These are phyloP conservation scores for Pteropus alecto DNA, from an alignment of 2,113 vertebrate species.

Conservation along the genomic window DNA sequence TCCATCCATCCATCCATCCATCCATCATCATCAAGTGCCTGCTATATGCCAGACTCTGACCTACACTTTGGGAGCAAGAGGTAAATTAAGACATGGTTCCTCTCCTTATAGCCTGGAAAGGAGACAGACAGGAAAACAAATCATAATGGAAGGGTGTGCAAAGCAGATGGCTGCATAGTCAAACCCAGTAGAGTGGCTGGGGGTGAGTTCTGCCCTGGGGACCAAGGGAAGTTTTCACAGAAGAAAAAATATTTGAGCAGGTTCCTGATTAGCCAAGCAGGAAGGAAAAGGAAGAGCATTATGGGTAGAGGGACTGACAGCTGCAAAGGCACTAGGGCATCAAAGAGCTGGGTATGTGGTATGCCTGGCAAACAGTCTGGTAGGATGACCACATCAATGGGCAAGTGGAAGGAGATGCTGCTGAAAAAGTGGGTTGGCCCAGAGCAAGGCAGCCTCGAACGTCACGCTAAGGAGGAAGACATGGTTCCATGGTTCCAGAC, in stretches of 20 bases:
- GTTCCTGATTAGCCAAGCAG: neutral
- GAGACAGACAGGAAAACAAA: neutral
- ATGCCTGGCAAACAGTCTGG: neutral
- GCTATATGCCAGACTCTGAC: neutral
- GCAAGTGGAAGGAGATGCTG: neutral
- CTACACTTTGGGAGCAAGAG: neutral
- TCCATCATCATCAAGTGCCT: too few species aligned
- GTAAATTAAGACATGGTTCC: neutral
- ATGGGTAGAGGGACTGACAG: neutral
- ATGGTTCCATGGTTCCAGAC: fast-evolving
- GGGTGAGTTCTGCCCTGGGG: neutral
- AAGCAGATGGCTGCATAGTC: neutral
- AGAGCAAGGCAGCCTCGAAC: fast-evolving
- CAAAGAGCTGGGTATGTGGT: neutral
- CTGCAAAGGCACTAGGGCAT: neutral
- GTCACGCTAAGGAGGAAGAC: neutral
- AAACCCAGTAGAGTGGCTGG: neutral
- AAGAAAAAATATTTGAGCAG: neutral
- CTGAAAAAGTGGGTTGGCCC: neutral
- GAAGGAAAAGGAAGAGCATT: neutral
- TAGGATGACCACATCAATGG: fast-evolving
- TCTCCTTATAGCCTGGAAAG: neutral
- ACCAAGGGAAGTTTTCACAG: neutral
- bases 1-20: neutral
- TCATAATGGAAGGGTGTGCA: neutral